Evolutionary conservation across 64 coral and sea anemone genomes (phyloP).

Genomic region (Montipora foliosa): DNA sequence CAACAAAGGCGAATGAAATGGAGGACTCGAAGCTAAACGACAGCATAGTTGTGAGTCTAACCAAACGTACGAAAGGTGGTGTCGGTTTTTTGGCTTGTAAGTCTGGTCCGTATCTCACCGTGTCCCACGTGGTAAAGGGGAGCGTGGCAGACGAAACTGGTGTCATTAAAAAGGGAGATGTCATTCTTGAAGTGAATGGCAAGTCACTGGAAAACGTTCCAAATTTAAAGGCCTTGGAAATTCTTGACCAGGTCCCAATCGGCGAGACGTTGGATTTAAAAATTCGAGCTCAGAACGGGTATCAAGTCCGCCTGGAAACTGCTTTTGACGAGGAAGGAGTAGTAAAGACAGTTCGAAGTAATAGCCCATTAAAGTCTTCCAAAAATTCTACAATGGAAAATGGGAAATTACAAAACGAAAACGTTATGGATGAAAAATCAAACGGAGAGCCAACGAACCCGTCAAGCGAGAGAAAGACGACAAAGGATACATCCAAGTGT

Average conservation of each 20-base stretch:
- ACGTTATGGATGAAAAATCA: neutral
- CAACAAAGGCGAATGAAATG: neutral
- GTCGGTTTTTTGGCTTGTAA: slow-evolving; percentile 77
- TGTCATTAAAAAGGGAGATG: slow-evolving; percentile 76
- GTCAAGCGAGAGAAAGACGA: too few species aligned
- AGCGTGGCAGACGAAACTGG: slow-evolving; percentile 77
- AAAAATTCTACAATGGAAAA: neutral
- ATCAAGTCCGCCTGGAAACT: slow-evolving; percentile 31
- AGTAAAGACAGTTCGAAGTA: slow-evolving; percentile 15
- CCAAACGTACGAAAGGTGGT: slow-evolving; percentile 80
- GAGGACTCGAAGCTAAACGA: neutral
- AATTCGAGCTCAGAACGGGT: slow-evolving; percentile 52
- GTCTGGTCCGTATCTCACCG: slow-evolving; percentile 36
- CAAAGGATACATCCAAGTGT: too few species aligned
- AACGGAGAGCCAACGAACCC: neutral
- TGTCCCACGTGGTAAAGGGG: slow-evolving; percentile 81
- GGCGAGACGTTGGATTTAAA: slow-evolving; percentile 64
- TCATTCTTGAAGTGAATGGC: slow-evolving; percentile 87
- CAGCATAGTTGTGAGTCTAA: slow-evolving; percentile 62
- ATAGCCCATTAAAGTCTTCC: neutral
- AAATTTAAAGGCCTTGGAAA: slow-evolving; percentile 63
- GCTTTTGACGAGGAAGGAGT: slow-evolving; percentile 12
- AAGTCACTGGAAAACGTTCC: slow-evolving; percentile 31
- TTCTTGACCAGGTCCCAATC: slow-evolving; percentile 54
- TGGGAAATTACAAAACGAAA: neutral